phyloP scores from a whole-genome alignment of 2,888 invertebrate genomes.

The Drosophila helvetica region DNA sequence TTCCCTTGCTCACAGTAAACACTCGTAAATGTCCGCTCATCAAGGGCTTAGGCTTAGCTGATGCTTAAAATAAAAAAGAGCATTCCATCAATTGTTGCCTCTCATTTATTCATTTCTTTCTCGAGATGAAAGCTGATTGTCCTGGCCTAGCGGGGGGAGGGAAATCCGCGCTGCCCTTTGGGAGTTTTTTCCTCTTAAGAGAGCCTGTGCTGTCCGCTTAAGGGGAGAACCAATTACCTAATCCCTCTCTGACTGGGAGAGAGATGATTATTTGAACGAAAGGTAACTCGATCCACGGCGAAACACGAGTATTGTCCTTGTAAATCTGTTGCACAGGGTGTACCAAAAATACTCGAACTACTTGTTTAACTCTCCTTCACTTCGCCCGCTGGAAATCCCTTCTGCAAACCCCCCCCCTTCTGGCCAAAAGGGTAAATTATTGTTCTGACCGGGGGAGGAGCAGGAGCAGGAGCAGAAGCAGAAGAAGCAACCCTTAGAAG shows the following conservation, averaged over 20 bases:
- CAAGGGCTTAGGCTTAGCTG: neutral
- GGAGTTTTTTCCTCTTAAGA: constrained; percentile 19
- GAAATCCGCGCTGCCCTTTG: neutral
- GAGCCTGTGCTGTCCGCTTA: constrained; percentile 13
- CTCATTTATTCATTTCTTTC: neutral
- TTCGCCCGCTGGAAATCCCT: neutral
- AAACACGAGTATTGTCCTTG: neutral
- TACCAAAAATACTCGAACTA: constrained; percentile 35
- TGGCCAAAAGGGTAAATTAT: constrained; percentile 76
- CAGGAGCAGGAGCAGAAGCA: constrained; percentile 9
- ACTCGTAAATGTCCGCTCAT: neutral
- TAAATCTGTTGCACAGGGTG: constrained; percentile 43
- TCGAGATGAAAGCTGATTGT: neutral
- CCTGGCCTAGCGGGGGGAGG: neutral
- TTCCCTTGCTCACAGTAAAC: no score
- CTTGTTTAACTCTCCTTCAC: neutral
- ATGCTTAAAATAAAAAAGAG: neutral
- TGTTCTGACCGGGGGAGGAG: constrained; percentile 67
- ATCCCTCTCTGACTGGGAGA: neutral
- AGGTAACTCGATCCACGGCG: neutral
- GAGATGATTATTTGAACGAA: neutral
- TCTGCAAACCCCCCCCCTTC: neutral
- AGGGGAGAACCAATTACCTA: neutral
- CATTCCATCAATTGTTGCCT: neutral
- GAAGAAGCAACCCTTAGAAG: constrained; percentile 45